A percentile compares a stretch with the other conserved stretches of the same genome.
phyloP scores from a whole-genome alignment of 1,140 invertebrate genomes.

The Drosophila tristis region DNA sequence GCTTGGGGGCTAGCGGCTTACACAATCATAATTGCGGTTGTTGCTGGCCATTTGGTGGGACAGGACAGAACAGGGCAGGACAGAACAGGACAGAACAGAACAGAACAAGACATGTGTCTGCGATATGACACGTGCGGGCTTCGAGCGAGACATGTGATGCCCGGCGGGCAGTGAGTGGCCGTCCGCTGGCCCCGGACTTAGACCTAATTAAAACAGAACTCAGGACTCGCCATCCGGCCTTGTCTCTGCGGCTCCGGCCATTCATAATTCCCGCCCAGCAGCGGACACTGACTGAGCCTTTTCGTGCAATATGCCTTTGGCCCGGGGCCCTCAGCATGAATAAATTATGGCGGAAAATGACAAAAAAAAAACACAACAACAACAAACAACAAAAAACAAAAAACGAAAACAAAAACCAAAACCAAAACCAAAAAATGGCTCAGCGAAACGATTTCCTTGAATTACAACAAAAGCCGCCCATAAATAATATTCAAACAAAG shows the following conservation, averaged over 20 bases:
- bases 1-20: neutral
- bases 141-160: constrained; percentile 12
- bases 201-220: constrained; percentile 65
- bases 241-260: neutral
- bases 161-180: constrained; percentile 6
- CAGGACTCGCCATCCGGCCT: constrained; percentile 10
- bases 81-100: too few species aligned
- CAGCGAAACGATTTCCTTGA: constrained; percentile 70
- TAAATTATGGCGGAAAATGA: constrained; percentile 58
- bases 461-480: constrained; percentile 77
- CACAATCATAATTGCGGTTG: constrained; percentile 8
- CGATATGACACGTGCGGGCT: constrained; percentile 15
- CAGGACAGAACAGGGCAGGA: neutral
- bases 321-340: constrained; percentile 34
- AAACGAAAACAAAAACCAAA: constrained; percentile 5
- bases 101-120: too few species aligned
- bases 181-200: constrained; percentile 31
- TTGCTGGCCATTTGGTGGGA: neutral
- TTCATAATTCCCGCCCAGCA: constrained; percentile 64
- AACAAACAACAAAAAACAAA: neutral
- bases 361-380: neutral
- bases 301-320: constrained; percentile 4
- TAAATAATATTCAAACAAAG: constrained; percentile 80
- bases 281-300: constrained; percentile 34
- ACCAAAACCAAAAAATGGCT: constrained; percentile 28